Conservation (phyloP, 2,113 vertebrate genomes). For the Trichomycterus rosablanca region DNA sequence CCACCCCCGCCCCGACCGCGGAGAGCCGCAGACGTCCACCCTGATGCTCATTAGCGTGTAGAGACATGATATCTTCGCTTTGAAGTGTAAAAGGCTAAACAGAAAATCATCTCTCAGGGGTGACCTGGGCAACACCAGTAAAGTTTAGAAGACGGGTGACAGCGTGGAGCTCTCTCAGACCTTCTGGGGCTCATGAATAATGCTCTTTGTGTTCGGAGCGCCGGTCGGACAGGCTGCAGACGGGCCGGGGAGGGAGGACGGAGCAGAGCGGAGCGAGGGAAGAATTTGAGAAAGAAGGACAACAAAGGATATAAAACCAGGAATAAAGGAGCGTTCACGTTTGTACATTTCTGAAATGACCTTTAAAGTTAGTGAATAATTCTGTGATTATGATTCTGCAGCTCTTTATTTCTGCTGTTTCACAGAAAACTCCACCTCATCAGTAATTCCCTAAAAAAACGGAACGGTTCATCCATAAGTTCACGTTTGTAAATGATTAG, state of each 20-base stretch:
- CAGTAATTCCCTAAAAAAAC: too few species aligned
- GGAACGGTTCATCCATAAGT: too few species aligned
- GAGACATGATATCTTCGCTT: conserved; percentile 50
- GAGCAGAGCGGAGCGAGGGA: conserved; percentile 29
- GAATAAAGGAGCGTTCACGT: not conserved
- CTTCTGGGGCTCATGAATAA: conserved; percentile 77
- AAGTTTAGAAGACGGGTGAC: conserved; percentile 49
- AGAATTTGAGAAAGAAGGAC: not conserved
- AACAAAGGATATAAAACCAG: not conserved
- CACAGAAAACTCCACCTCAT: too few species aligned
- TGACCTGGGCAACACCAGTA: conserved; percentile 50
- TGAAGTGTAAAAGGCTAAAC: conserved; percentile 40
- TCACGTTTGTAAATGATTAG: too few species aligned
- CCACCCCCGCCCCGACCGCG: too few species aligned
- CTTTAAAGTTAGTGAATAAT: too few species aligned
- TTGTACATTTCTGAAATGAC: not conserved
- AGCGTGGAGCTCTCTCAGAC: conserved; percentile 61
- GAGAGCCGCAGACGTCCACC: not conserved
- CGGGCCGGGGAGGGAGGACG: conserved; percentile 15
- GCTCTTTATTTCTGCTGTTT: too few species aligned
- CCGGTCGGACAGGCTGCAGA: conserved; percentile 60
- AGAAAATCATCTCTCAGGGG: conserved; percentile 49
- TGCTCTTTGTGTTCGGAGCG: conserved; percentile 69
- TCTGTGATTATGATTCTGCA: too few species aligned
- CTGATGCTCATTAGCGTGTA: conserved; percentile 47